Evolutionary conservation across 2,888 invertebrate genomes (phyloP).

Genomic region (Idaea biselata): DNA sequence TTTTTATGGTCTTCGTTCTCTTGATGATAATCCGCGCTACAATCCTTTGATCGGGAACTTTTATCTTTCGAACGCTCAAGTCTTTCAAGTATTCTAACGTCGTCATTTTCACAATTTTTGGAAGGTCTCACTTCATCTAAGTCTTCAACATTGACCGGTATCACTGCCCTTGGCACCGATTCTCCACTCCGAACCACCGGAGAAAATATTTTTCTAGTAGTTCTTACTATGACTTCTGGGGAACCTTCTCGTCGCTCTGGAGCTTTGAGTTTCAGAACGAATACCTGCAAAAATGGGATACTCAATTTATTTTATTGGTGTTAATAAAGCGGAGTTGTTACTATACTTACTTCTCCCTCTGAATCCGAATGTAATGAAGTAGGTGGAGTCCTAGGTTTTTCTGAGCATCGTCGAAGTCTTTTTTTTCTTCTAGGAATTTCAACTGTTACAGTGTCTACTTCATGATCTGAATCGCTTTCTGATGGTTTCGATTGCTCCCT

Average conservation of each 20-base stretch:
- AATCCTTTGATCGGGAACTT: conserved; percentile 50
- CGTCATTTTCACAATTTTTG: conserved; percentile 29
- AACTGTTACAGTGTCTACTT: conserved; percentile 74
- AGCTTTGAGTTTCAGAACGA: conserved; percentile 67
- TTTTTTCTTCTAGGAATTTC: conserved; percentile 74
- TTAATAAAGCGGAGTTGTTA: conserved; percentile 7
- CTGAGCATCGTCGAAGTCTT: conserved; percentile 65
- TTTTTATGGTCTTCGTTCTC: conserved; percentile 60
- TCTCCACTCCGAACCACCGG: conserved; percentile 83
- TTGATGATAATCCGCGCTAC: conserved; percentile 52
- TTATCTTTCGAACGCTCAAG: conserved; percentile 40
- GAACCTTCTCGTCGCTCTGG: conserved; percentile 63
- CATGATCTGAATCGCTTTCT: conserved; percentile 71
- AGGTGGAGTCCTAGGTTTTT: conserved; percentile 70
- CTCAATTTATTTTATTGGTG: neutral
- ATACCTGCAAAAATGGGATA: conserved; percentile 49
- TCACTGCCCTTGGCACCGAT: conserved; percentile 74
- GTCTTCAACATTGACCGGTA: conserved; percentile 65
- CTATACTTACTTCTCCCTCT: conserved; percentile 63
- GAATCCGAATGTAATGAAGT: conserved; percentile 70
- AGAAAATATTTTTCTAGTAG: conserved; percentile 89
- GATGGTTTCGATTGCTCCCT: conserved; percentile 76
- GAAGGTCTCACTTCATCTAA: conserved; percentile 57
- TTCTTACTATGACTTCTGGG: conserved; percentile 88
- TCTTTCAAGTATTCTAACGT: conserved; percentile 34